Base-by-base conservation (phyloP, 2,888 invertebrate species). In the Lypha dubia region DNA sequence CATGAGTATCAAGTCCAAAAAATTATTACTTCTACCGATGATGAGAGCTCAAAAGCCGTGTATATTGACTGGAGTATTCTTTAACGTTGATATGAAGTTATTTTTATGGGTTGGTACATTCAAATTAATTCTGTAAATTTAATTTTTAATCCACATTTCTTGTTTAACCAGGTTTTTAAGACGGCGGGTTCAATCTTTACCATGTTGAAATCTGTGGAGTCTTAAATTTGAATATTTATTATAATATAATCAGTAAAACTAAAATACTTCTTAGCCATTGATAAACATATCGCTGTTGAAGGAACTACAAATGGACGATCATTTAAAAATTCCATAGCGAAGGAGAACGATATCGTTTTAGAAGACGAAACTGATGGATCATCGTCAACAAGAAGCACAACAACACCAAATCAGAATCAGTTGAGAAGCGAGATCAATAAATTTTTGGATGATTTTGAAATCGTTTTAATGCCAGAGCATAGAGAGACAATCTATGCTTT, bases 101-200 rank as follows among this genome's bases (percentile, higher is more conserved):
- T 86, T 84, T 49, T 44, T 84, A 20, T 84, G 83, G 86, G 83
- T 83, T 20, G 7, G 49, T 60, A 44, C 22, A 3, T 7, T 1
- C 1, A 35, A 8, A 32, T 0, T 24, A 28, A 20, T 15, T 22
- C 4, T n/a, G 5, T 28, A 28, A 28, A 20, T 51, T 38, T n/a
- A 28, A 11, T 9, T n/a, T 41, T 35, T 5, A 35, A 13, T 20
- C 24, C n/a, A n/a, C n/a, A n/a, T 0, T 35, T 6, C 15, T 1
- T 35, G 35, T 9, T 38, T 79, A 73, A 6, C n/a, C 20, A 87
- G 87, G 83, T 86, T 70, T 85, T 70, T 46, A 79, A 74, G 67
- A 85, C 84, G 4, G 74, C 86, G 13, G 86, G 73, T 11, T 86
- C 87, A 1, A 83, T 83, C 58, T 68, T 86, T 3, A 80, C 87